Conservation (phyloP, 2,888 invertebrate genomes). For the Idaea biselata region DNA sequence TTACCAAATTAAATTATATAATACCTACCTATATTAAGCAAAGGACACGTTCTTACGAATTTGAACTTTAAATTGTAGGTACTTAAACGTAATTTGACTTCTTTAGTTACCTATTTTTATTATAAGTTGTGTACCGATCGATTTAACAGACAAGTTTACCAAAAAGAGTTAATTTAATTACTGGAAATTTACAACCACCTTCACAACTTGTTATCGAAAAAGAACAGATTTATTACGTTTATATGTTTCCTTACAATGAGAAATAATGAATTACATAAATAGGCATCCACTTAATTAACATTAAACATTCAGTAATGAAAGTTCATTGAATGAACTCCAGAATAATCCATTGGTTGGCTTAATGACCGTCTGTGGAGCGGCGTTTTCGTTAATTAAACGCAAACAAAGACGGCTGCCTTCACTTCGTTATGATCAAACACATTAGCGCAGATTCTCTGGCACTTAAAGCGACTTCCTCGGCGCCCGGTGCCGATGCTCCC, state of each 20-base stretch:
- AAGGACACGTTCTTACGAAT: no score
- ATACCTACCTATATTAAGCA: no score
- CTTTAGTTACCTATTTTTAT: no score
- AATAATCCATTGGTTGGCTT: constrained; percentile 54
- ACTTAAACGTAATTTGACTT: no score
- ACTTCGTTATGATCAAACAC: constrained; percentile 64
- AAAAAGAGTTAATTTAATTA: not conserved
- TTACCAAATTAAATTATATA: no score
- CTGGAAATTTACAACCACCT: not conserved
- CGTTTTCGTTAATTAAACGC: constrained; percentile 68
- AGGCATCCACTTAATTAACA: constrained; percentile 1
- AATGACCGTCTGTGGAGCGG: constrained; percentile 48
- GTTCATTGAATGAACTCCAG: constrained; percentile 41
- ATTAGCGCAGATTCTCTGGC: constrained; percentile 54
- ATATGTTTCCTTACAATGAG: constrained; percentile 1
- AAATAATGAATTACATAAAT: constrained; percentile 2
- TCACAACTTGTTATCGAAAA: not conserved
- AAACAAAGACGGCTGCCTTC: constrained; percentile 61
- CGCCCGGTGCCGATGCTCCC: constrained; percentile 10
- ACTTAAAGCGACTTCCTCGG: constrained; percentile 42
- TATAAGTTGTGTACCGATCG: no score
- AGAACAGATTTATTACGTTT: not conserved
- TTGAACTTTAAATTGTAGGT: no score
- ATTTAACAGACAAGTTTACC: not conserved
- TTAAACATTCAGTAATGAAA: constrained; percentile 27